Percentiles rank a stretch among this genome's conserved stretches.
Evolutionary conservation across 1,140 invertebrate genomes (phyloP).

Genomic region (Plectus sambesii): DNA sequence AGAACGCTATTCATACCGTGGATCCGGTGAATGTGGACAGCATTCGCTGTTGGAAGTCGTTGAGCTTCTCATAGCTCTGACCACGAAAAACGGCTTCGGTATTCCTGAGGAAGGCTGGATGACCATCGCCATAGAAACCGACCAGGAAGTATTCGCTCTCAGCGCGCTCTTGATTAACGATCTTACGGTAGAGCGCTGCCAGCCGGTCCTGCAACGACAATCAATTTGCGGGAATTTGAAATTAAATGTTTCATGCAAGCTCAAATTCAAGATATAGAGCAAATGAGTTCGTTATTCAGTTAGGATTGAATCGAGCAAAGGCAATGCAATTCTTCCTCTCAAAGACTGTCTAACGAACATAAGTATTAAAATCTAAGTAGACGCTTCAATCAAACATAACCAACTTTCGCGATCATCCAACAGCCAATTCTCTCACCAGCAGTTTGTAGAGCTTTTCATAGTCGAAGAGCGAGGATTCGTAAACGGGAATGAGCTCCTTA

Average conservation of each 20-base stretch:
- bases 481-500: conserved; percentile 71
- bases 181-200: conserved; percentile 67
- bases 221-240: too few relatives aligned
- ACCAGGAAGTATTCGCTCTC: conserved; percentile 84
- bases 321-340: conserved; percentile 8
- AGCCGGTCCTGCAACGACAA: conserved; percentile 15
- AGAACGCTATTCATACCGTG: too few relatives aligned
- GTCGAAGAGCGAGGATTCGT: conserved; percentile 72
- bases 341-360: too few relatives aligned
- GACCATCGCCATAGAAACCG: conserved; percentile 75
- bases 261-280: too few relatives aligned
- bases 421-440: too few relatives aligned
- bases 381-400: too few relatives aligned
- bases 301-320: too few relatives aligned
- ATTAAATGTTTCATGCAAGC: too few relatives aligned
- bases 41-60: conserved; percentile 71
- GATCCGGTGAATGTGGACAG: conserved; percentile 49
- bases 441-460: conserved; percentile 66
- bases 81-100: conserved; percentile 84
- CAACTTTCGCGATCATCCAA: too few relatives aligned
- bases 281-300: too few relatives aligned
- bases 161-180: conserved; percentile 65
- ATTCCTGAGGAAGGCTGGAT: conserved; percentile 74
- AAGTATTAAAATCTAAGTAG: too few relatives aligned
- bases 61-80: conserved; percentile 75